Base-by-base conservation (phyloP, 2,113 vertebrate species). In the Cyanoderma ruficeps region DNA sequence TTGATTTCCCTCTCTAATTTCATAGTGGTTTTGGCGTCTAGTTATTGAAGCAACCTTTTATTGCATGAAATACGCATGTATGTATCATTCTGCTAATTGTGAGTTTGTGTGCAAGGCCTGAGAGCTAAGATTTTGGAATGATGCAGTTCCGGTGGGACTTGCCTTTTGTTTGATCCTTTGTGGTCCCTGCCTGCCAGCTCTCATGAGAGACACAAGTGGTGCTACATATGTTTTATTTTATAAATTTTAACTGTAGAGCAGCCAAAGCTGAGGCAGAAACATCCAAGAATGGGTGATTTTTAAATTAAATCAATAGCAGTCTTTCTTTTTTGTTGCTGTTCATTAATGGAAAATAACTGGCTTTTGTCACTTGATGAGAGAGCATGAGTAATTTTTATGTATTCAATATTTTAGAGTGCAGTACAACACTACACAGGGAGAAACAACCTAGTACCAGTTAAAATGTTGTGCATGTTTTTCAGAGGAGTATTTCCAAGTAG, bases 1-100 rank as follows among this genome's bases (percentile, higher is more conserved):
- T 98, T 95, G 91, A 97, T 98, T 97, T 94, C 82, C 24, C 76
- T 83, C 85, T 98, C 90, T 97, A 97, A 98, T 98, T 98, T 98
- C 75, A 61, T 96, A 96, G 96, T 94, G n/a, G 57, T 97, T 98
- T 97, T 96, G 55, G 44, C 78, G 23, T 92, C 80, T 85, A 72
- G 79, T 94, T 90, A 75, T 85, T 87, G 96, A 95, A 95, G 59
- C 41, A 96, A 83, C 57, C 30, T 84, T 95, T 96, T 91, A 68
- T 79, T 72, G 85, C 94, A 95, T 87, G 77, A 94, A 94, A 94
- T 82, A 93, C 83, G 61, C 71, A 94, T 6, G 15, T 80, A 81
- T 67, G 23, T 56, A 21, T 17, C 37, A 75, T 97, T 95, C 55
- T 75, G 39, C 55, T 88, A 57, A 55, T 70, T 95, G 79, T 86